Percentiles rank a stretch among this genome's conserved stretches.
These are phyloP conservation scores for Agrotis puta DNA, from an alignment of 2,888 invertebrate species.

Conservation along the genomic window DNA sequence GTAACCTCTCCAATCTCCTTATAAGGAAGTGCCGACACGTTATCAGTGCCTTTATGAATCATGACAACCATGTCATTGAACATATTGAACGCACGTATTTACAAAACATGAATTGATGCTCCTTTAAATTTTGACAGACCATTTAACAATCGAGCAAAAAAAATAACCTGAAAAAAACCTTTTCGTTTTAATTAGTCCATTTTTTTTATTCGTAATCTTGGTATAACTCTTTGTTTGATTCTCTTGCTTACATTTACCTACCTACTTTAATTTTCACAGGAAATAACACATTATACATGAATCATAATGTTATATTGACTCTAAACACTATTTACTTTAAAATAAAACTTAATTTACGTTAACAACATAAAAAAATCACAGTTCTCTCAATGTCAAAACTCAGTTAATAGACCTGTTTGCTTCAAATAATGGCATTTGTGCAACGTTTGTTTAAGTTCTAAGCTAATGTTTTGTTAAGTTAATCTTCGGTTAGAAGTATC, in stretches of 20 bases:
- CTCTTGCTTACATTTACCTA: no score
- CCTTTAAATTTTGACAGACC: neutral
- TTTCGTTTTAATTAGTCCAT: no score
- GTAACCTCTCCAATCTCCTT: slow-evolving; percentile 16
- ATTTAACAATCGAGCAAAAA: neutral
- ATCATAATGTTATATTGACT: neutral
- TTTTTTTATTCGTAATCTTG: no score
- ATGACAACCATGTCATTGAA: no score
- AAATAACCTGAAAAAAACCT: neutral
- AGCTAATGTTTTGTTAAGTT: slow-evolving; percentile 25
- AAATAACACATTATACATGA: slow-evolving; percentile 15
- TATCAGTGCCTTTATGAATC: no score
- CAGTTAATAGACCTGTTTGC: slow-evolving; percentile 25
- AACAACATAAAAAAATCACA: neutral
- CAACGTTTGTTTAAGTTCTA: slow-evolving; percentile 31
- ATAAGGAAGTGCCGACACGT: neutral
- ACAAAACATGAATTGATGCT: neutral
- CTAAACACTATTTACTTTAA: slow-evolving; percentile 18
- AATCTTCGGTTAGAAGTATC: slow-evolving; percentile 24
- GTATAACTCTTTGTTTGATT: no score
- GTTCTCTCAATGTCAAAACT: slow-evolving; percentile 28
- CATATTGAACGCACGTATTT: neutral
- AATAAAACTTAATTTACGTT: slow-evolving; percentile 19
- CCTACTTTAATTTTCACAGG: neutral
- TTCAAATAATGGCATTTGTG: slow-evolving; percentile 33